Evolutionary conservation across 2,888 invertebrate species (phyloP).

Genomic region (Syritta pipiens): DNA sequence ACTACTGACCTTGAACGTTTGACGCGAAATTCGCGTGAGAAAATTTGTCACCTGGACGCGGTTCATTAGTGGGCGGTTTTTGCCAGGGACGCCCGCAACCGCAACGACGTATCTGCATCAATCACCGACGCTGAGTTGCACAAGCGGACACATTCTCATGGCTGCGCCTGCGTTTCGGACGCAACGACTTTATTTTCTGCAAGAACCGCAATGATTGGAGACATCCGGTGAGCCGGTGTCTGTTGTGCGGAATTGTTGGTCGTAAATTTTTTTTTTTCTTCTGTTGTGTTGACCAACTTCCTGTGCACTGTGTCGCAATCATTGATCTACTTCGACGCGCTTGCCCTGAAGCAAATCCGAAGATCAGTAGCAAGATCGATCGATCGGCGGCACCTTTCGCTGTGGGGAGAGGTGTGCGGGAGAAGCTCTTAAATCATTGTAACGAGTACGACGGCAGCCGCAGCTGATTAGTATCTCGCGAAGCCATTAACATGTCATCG

Average conservation of each 20-base stretch:
- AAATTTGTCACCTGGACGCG: not conserved
- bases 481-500: not conserved
- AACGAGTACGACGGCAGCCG: not conserved
- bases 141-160: not conserved
- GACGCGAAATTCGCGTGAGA: not conserved
- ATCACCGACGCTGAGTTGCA: not conserved
- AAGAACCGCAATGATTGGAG: conserved; percentile 4
- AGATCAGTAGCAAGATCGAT: not conserved
- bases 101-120: not conserved
- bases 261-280: not conserved
- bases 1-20: conserved; percentile 6
- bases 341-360: not conserved
- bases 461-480: no score
- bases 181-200: not conserved
- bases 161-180: no score
- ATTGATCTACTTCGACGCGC: not conserved
- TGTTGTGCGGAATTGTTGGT: not conserved
- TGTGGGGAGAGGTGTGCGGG: not conserved
- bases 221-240: no score
- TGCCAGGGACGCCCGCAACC: not conserved
- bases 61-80: not conserved
- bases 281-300: conserved; percentile 21
- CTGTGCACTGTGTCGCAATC: conserved; percentile 1
- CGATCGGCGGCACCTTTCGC: not conserved
- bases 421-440: not conserved